A percentile compares a stretch with the other conserved stretches of the same genome.
phyloP scores from a whole-genome alignment of 2,888 invertebrate genomes.

The Apamea monoglypha region DNA sequence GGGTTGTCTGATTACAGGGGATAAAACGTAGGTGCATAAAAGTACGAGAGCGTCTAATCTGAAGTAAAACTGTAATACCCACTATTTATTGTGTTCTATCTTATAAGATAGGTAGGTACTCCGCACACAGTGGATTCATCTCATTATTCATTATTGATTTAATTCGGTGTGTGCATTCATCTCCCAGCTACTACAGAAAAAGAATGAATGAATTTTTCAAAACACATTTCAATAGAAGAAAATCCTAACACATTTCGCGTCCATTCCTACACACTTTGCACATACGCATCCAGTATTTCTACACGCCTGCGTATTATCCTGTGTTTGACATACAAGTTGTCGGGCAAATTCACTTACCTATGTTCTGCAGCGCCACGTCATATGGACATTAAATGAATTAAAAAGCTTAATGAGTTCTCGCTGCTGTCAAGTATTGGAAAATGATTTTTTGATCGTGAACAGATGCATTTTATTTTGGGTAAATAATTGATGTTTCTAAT shows the following conservation, averaged over 20 bases:
- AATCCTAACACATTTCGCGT: background rate
- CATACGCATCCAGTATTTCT: conserved; percentile 50
- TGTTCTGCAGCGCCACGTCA: conserved; percentile 48
- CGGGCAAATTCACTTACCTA: conserved; percentile 69
- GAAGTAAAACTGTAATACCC: background rate
- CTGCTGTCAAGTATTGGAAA: conserved; percentile 21
- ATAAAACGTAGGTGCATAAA: background rate
- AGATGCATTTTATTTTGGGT: background rate
- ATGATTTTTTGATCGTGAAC: background rate
- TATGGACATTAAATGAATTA: conserved; percentile 53
- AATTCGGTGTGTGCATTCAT: background rate
- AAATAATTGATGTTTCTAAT: background rate
- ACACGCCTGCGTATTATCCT: conserved; percentile 64
- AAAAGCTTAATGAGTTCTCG: conserved; percentile 45
- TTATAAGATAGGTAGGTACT: background rate
- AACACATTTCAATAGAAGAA: background rate
- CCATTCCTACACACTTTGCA: background rate
- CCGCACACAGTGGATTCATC: background rate
- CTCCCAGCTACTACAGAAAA: background rate
- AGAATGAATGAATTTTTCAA: background rate
- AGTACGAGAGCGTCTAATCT: too few species aligned
- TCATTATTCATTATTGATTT: too few species aligned
- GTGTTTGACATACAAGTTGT: conserved; percentile 67
- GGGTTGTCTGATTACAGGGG: background rate
- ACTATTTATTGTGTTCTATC: background rate